These are phyloP conservation scores for Pandemis heparana DNA, from an alignment of 2,888 invertebrate species.

Conservation along the genomic window DNA sequence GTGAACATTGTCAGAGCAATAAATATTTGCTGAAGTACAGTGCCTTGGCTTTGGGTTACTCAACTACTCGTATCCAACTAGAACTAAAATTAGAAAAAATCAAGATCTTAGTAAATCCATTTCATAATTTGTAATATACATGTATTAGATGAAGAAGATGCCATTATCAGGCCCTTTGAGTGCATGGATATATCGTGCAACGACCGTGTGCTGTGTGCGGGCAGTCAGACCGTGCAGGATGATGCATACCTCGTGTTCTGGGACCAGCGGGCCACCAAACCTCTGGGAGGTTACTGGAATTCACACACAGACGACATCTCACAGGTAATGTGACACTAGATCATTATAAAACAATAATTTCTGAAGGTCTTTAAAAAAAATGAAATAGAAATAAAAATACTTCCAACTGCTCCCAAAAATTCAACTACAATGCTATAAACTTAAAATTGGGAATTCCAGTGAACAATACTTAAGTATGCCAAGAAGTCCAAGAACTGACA, in stretches of 20 bases:
- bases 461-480: too few relatives aligned
- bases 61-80: too few relatives aligned
- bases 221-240: slow-evolving; percentile 89
- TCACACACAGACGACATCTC: slow-evolving; percentile 94
- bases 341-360: neutral
- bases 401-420: too few relatives aligned
- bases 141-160: slow-evolving; percentile 63
- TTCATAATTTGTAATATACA: slow-evolving; percentile 34
- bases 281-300: slow-evolving; percentile 93
- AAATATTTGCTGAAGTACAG: too few relatives aligned
- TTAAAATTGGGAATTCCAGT: too few relatives aligned
- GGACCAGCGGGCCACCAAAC: slow-evolving; percentile 88
- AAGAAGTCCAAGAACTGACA: too few relatives aligned
- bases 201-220: slow-evolving; percentile 90
- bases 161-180: slow-evolving; percentile 84
- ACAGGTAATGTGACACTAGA: slow-evolving; percentile 72
- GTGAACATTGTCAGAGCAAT: too few relatives aligned
- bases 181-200: slow-evolving; percentile 91
- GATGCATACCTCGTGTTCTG: slow-evolving; percentile 93
- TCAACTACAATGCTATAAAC: too few relatives aligned
- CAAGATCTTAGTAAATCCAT: too few relatives aligned
- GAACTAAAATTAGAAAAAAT: too few relatives aligned
- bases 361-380: neutral
- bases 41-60: too few relatives aligned
- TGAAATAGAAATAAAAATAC: too few relatives aligned